Evolutionary conservation across 1,140 invertebrate genomes (phyloP).

Genomic region (Linepithema humile): DNA sequence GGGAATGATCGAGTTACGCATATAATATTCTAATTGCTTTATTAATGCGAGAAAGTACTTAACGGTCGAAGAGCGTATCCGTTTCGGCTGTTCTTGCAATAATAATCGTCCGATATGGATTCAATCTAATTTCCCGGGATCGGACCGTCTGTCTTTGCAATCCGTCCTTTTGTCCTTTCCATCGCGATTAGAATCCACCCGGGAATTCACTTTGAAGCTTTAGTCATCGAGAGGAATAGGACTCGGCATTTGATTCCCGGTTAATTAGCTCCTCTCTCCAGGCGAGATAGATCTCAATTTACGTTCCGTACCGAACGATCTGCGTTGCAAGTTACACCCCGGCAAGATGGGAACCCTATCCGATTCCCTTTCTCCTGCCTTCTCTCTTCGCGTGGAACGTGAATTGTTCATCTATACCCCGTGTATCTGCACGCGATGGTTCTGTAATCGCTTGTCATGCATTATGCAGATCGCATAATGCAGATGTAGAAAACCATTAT

Average conservation of each 20-base stretch:
- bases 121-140: background rate
- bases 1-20: constrained; percentile 29
- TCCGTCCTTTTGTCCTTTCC: constrained; percentile 42
- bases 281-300: constrained; percentile 47
- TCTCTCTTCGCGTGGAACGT: background rate
- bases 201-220: constrained; percentile 35
- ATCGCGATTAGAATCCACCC: constrained; percentile 20
- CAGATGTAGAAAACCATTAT: background rate
- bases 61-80: background rate
- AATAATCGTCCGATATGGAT: constrained; percentile 19
- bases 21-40: constrained; percentile 15
- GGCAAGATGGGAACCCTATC: constrained; percentile 1
- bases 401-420: constrained; percentile 6
- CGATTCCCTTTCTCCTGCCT: background rate
- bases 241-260: constrained; percentile 61
- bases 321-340: constrained; percentile 4
- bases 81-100: background rate
- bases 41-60: constrained; percentile 21
- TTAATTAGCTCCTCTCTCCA: constrained; percentile 58
- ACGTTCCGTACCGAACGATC: constrained; percentile 34
- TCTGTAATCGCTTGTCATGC: constrained; percentile 6
- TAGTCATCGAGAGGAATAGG: background rate
- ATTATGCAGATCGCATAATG: constrained; percentile 22
- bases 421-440: constrained; percentile 29
- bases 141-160: background rate